Base-by-base conservation (phyloP, 2,888 invertebrate species). In the Lordiphosa fenestrarum region DNA sequence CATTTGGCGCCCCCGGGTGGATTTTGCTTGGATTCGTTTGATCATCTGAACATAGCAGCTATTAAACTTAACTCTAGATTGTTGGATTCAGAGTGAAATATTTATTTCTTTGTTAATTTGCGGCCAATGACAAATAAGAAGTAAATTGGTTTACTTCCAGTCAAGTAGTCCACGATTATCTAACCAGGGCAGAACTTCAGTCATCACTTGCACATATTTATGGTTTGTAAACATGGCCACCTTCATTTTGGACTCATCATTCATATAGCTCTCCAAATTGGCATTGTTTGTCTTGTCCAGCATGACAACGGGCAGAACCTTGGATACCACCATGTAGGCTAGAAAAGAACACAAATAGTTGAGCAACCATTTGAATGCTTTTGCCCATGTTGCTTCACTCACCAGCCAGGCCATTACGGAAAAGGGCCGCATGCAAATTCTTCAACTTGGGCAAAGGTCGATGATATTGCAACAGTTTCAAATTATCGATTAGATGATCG, bases 111-210 rank as follows among this genome's bases (percentile, higher is more conserved):
- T 15, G n/a, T n/a, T 23, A 12, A 35, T 12, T 42, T 42, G 7
- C 4, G 12, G 21, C 40, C 35, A 25, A 36, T 41, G 40, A 15
- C 46, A 35, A 66, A 50, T 49, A 56, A 33, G 46, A 33, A 49
- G 2, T 4, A 12, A 5, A 60, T 58, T n/a, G n/a, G n/a, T n/a
- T 65, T 65, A 86, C 39, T 83, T 77, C 81, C 84, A 86, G 58
- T 88, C 88, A 46, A 88, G 70, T 13, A 87, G 64, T 3, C 89
- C 89, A 13, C 87, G 86, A 61, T 88, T 87, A 65, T 89, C 86
- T 63, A 89, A 71, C 88, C 88, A 89, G 48, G 88, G 88, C 53
- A 89, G 66, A 35, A 88, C 71, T 6, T 74, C 85, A 2, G 69
- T 47, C 85, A 89, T 87, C 5, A 72, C 71, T 58, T 80, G 78